These are phyloP conservation scores for Drosophila oshimai DNA, from an alignment of 1,140 invertebrate genomes.

Conservation along the genomic window DNA sequence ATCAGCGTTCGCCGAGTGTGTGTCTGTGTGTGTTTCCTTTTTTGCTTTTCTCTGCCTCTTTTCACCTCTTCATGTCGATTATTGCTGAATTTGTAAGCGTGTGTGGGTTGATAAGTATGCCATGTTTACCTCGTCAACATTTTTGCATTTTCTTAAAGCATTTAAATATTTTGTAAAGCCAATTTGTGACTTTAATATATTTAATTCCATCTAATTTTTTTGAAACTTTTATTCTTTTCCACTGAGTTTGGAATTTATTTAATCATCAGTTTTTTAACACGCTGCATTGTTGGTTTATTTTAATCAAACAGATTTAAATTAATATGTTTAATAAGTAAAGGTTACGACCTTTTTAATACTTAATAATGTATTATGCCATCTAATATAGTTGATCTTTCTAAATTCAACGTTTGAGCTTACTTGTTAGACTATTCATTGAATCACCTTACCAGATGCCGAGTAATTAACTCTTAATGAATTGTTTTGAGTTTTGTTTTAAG, in stretches of 20 bases:
- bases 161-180: neutral
- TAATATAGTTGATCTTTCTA: neutral
- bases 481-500: too few relatives aligned
- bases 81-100: neutral
- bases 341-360: neutral
- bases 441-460: too few relatives aligned
- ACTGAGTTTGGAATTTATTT: too few relatives aligned
- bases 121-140: constrained; percentile 27
- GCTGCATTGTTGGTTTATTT: too few relatives aligned
- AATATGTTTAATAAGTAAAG: too few relatives aligned
- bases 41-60: constrained; percentile 10
- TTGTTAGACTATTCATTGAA: too few relatives aligned
- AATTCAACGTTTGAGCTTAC: too few relatives aligned
- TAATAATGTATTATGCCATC: neutral
- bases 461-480: too few relatives aligned
- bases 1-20: constrained; percentile 41
- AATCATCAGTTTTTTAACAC: too few relatives aligned
- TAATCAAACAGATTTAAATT: too few relatives aligned
- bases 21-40: constrained; percentile 23
- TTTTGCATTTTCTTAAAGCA: constrained; percentile 30
- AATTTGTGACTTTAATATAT: neutral
- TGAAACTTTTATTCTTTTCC: neutral
- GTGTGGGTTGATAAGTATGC: constrained; percentile 16
- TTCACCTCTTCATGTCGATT: constrained; percentile 38
- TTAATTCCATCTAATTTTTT: neutral